phyloP scores from a whole-genome alignment of 2,888 invertebrate species.

The Priocnemis perturbator region DNA sequence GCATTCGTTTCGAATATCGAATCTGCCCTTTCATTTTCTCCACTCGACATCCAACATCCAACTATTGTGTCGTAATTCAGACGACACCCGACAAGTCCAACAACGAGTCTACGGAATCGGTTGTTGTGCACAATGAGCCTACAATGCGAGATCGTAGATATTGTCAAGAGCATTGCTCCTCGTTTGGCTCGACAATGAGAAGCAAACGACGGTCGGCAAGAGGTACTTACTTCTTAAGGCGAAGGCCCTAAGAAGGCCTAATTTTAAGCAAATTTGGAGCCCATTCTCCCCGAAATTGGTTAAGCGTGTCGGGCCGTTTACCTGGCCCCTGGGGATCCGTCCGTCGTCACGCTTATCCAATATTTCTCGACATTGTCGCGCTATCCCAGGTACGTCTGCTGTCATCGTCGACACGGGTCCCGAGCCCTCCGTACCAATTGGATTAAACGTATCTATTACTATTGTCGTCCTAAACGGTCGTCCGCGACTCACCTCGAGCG shows the following conservation, averaged over 20 bases:
- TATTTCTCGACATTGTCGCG: slow-evolving; percentile 63
- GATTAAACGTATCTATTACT: slow-evolving; percentile 75
- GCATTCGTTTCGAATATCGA: too few species aligned
- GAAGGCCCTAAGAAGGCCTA: slow-evolving; percentile 43
- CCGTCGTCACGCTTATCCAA: slow-evolving; percentile 66
- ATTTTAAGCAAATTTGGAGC: slow-evolving; percentile 65
- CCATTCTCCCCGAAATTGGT: slow-evolving; percentile 63
- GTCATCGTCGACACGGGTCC: slow-evolving; percentile 49
- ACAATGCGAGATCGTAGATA: too few species aligned
- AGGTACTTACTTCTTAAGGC: slow-evolving; percentile 2
- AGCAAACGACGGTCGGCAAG: slow-evolving; percentile 29
- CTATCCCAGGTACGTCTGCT: slow-evolving; percentile 28
- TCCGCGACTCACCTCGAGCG: slow-evolving; percentile 23
- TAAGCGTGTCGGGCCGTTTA: slow-evolving; percentile 57
- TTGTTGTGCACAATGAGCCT: too few species aligned
- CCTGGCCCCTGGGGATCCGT: slow-evolving; percentile 35
- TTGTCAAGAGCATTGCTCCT: too few species aligned
- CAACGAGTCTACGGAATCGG: too few species aligned
- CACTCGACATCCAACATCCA: too few species aligned
- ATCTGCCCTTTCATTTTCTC: too few species aligned
- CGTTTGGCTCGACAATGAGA: slow-evolving; percentile 34
- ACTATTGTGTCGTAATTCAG: too few species aligned
- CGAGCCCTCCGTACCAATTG: slow-evolving; percentile 66
- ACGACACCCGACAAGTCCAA: too few species aligned
- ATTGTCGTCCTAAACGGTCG: slow-evolving; percentile 58